Base-by-base conservation (phyloP, 2,797 vertebrate species). In the Halcyon badia region DNA sequence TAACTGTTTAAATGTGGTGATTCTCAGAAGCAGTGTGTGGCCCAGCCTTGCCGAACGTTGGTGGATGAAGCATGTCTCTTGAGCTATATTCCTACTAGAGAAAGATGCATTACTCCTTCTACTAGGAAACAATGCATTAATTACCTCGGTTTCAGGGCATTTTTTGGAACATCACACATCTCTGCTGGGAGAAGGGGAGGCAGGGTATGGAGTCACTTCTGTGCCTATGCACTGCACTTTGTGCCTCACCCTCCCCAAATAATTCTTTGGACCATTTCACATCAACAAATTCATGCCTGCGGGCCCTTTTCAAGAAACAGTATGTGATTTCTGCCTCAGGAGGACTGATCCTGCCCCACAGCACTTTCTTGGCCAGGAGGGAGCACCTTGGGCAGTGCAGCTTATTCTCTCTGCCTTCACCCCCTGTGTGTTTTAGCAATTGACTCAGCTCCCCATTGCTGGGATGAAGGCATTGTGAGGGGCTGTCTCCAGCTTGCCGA, bases 401-500 rank as follows among this genome's bases (percentile, higher is more conserved):
- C 57, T 62, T 70, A 9, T 69, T 37, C 58, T 42, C 26, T 48
- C 39, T 60, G 15, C 18, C 12, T 73, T 71, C 44, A 26, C 8
- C 11, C 25, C 22, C 0, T 0, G 14, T 11, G 28, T 12, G 28
- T 37, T 83, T 56, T 13, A 54, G 15, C 6, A 18, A 15, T 5
- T 3, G 9, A 6, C 16, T 60, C 0, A 0, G 14, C 19, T 71
- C 16, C 44, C 56, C 3, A 0, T 37, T 52, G 33, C 20, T 83
- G 52, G 25, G 49, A 8, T 57, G 57, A 51, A 54, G 31, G 48
- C 9, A 22, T 37, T 8, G 5, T 4, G 14, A 44, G 25, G 2
- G 18, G 8, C 10, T 66, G 21, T 58, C n/a, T 62, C 26, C 37
- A 49, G 5, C 49, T 13, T 33, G 33, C 7, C 0, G 1, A 2